These are phyloP conservation scores for Anthophora plumipes DNA, from an alignment of 2,888 invertebrate species.

Conservation along the genomic window DNA sequence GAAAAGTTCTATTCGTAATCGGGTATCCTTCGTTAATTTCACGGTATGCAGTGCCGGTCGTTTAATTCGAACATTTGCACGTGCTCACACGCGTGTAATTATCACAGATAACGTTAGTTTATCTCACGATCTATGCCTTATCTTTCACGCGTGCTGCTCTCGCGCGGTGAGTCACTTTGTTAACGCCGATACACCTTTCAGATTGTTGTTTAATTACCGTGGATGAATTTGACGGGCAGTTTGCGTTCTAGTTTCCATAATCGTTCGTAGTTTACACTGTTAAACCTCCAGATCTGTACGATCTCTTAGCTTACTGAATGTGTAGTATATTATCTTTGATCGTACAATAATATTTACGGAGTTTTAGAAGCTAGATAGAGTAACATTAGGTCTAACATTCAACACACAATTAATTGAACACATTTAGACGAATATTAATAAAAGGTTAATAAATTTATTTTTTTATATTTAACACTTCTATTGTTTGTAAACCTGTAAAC, in stretches of 20 bases:
- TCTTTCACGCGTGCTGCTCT: constrained; percentile 23
- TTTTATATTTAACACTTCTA: not conserved
- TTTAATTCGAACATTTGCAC: not conserved
- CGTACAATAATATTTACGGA: too few species aligned
- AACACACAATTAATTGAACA: not conserved
- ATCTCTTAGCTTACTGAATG: not conserved
- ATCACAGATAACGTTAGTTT: not conserved
- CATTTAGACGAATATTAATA: not conserved
- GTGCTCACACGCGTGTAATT: constrained; percentile 3
- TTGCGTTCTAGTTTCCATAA: not conserved
- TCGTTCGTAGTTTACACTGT: not conserved
- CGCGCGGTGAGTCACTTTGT: constrained; percentile 27
- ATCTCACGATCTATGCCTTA: constrained; percentile 10
- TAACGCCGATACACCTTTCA: constrained; percentile 20
- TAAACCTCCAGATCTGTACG: not conserved
- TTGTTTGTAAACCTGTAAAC: constrained; percentile 29
- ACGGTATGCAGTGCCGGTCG: not conserved
- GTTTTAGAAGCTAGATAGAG: too few species aligned
- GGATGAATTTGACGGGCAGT: constrained; percentile 2
- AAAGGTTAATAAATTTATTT: not conserved
- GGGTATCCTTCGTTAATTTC: not conserved
- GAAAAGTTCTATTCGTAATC: not conserved
- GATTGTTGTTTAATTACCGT: constrained; percentile 26
- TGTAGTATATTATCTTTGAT: not conserved
- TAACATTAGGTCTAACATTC: too few species aligned